phyloP scores from a whole-genome alignment of 2,888 invertebrate genomes.

The Caenorhabditis wallacei region DNA sequence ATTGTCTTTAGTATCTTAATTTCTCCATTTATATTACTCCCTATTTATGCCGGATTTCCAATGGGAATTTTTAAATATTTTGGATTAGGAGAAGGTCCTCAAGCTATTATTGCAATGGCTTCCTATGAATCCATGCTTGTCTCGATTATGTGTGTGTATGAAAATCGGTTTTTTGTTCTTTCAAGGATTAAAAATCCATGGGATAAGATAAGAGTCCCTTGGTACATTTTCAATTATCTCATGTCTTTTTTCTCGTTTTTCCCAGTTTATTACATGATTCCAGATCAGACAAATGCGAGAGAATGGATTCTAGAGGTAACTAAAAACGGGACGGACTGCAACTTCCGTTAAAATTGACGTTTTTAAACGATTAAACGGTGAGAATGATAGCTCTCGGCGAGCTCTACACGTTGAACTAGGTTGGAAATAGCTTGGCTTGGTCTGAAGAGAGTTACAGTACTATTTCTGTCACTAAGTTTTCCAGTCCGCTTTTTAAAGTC shows the following conservation, averaged over 20 bases:
- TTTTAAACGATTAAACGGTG: too few species aligned
- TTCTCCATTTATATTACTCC: neutral
- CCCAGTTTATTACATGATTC: neutral
- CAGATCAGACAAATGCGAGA: constrained; percentile 2
- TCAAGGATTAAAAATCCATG: neutral
- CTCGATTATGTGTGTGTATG: neutral
- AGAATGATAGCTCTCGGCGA: too few species aligned
- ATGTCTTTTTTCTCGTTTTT: neutral
- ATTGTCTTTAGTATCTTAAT: constrained; percentile 2
- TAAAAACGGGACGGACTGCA: too few species aligned
- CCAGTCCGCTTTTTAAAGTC: too few species aligned
- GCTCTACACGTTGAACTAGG: too few species aligned
- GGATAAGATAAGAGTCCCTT: neutral
- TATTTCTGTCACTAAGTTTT: too few species aligned
- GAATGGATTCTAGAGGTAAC: neutral
- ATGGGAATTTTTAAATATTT: neutral
- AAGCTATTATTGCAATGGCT: neutral
- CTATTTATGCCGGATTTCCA: neutral
- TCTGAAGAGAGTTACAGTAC: too few species aligned
- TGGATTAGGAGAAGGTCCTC: neutral
- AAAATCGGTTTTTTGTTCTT: constrained; percentile 9
- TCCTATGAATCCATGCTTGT: neutral
- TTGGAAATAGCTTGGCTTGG: too few species aligned
- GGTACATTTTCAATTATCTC: neutral
- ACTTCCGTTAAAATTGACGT: too few species aligned